A percentile compares a stretch with the other conserved stretches of the same genome.
These are phyloP conservation scores for Gymnothorax javanicus DNA, from an alignment of 2,797 vertebrate genomes.

Conservation along the genomic window DNA sequence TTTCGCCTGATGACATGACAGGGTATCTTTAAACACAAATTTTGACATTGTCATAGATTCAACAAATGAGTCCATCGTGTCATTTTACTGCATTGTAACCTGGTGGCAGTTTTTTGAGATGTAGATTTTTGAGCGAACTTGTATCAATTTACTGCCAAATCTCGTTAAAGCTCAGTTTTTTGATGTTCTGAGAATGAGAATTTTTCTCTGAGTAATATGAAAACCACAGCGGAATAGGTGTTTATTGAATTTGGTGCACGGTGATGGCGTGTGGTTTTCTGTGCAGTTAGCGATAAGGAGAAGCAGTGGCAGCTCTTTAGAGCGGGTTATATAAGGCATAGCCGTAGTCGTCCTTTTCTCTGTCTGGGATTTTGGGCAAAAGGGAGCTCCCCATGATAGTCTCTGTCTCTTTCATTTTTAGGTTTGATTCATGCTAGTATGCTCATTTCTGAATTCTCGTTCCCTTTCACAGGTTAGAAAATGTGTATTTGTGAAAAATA, in stretches of 20 bases:
- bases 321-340: neutral
- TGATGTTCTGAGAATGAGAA: neutral
- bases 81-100: too few species aligned
- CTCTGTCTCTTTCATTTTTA: neutral
- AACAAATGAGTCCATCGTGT: too few species aligned
- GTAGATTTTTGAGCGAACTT: neutral
- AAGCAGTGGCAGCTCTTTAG: neutral
- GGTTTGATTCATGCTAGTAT: neutral
- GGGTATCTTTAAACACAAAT: too few species aligned
- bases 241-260: neutral
- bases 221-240: slow-evolving; percentile 14
- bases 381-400: neutral
- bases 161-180: neutral
- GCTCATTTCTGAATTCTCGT: neutral
- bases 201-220: neutral
- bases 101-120: neutral
- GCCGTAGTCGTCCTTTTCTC: neutral
- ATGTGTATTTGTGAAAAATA: neutral
- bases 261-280: neutral
- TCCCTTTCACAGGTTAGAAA: neutral
- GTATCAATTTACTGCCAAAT: neutral
- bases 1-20: too few species aligned
- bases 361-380: neutral
- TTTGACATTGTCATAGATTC: too few species aligned
- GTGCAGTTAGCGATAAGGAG: neutral